A percentile compares a stretch with the other conserved stretches of the same genome.
These are phyloP conservation scores for Zosterops lateralis DNA, from an alignment of 2,113 vertebrate species.

Conservation along the genomic window DNA sequence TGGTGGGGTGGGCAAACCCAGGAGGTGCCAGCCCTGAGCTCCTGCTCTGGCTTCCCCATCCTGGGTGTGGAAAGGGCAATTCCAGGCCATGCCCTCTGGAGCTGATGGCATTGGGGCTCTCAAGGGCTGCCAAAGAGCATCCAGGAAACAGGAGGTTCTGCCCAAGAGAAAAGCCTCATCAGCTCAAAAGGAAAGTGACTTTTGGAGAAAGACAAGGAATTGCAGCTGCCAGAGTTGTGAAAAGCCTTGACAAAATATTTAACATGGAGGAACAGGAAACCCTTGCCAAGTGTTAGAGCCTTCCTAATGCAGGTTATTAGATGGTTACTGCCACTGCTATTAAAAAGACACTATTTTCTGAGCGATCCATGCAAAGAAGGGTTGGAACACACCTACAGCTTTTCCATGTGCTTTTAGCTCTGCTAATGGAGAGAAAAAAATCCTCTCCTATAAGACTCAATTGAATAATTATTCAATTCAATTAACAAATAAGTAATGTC, in stretches of 20 bases:
- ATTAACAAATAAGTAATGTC: slow-evolving; percentile 26
- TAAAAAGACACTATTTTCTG: slow-evolving; percentile 1
- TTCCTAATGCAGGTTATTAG: slow-evolving; percentile 20
- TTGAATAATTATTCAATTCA: slow-evolving; percentile 37
- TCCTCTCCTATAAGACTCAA: background rate
- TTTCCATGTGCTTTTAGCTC: slow-evolving; percentile 2
- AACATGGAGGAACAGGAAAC: rapidly evolving
- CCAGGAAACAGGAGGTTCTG: background rate
- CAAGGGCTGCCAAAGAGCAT: background rate
- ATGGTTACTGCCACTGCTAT: slow-evolving; percentile 21
- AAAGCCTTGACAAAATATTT: slow-evolving; percentile 54
- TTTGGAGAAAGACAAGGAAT: background rate
- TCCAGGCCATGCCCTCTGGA: background rate
- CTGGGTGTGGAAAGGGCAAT: rapidly evolving
- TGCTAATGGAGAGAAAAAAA: background rate
- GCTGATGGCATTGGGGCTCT: rapidly evolving
- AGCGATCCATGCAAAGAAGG: background rate
- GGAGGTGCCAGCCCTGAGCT: background rate
- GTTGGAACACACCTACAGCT: slow-evolving; percentile 29
- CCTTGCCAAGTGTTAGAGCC: background rate
- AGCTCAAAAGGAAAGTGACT: background rate
- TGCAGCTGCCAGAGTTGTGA: slow-evolving; percentile 13
- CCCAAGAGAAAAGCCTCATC: background rate
- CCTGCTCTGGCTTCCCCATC: background rate
- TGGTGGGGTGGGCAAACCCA: background rate